Evolutionary conservation across 2,113 vertebrate genomes (phyloP).

Genomic region (Oreochromis tanganicae): DNA sequence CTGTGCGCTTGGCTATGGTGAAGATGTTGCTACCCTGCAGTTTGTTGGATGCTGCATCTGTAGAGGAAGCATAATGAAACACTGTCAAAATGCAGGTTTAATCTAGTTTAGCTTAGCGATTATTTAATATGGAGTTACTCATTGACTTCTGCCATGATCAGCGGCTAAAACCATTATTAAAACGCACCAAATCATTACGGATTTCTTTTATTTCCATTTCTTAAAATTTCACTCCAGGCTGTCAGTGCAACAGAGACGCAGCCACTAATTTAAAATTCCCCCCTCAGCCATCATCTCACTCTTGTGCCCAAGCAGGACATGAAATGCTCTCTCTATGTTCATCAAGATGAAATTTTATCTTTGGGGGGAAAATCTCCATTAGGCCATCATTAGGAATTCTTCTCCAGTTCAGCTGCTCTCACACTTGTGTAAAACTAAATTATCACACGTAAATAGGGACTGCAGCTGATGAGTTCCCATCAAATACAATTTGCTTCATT

Average conservation of each 20-base stretch:
- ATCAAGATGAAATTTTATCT: slow-evolving; percentile 31
- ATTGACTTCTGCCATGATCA: neutral
- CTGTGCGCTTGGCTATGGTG: slow-evolving; percentile 91
- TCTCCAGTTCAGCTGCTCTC: slow-evolving; percentile 23
- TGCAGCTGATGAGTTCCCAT: slow-evolving; percentile 30
- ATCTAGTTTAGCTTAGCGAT: neutral
- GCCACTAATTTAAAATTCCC: slow-evolving; percentile 23
- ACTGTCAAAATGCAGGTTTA: neutral
- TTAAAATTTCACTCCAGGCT: neutral
- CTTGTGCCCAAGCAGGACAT: slow-evolving; percentile 1
- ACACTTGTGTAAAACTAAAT: slow-evolving; percentile 34
- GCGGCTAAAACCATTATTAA: slow-evolving; percentile 11
- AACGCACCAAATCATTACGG: neutral
- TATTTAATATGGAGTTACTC: neutral
- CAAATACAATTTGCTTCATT: slow-evolving; percentile 32
- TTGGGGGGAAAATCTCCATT: slow-evolving; percentile 33
- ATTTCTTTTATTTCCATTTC: neutral
- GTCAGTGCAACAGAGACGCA: slow-evolving; percentile 1
- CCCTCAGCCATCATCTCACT: neutral
- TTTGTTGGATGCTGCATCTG: slow-evolving; percentile 85
- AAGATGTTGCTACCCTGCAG: slow-evolving; percentile 94
- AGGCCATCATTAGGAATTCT: slow-evolving; percentile 46
- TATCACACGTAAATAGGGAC: slow-evolving; percentile 34
- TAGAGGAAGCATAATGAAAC: neutral
- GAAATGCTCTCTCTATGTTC: slow-evolving; percentile 24